phyloP scores from a whole-genome alignment of 92 coral and sea anemone species.

The Nematostella vectensis region DNA sequence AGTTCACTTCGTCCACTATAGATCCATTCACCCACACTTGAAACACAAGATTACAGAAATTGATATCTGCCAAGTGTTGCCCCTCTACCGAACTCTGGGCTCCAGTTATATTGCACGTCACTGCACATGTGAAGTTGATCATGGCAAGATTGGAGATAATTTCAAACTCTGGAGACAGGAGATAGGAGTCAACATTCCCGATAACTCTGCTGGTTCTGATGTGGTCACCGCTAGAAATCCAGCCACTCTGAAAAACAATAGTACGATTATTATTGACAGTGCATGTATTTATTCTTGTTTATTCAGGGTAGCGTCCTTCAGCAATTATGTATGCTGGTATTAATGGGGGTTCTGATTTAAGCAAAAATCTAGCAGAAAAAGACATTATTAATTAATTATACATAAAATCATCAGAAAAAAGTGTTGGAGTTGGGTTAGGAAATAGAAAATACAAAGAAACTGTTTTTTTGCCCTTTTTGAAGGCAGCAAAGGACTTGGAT shows the following conservation, averaged over 20 bases:
- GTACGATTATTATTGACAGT: too few relatives aligned
- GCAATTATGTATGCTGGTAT: neutral
- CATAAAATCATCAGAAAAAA: too few relatives aligned
- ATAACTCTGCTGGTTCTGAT: slow-evolving; percentile 64
- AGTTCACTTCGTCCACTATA: slow-evolving; percentile 43
- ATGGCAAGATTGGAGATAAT: slow-evolving; percentile 44
- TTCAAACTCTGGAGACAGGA: slow-evolving; percentile 33
- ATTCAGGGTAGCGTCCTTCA: neutral
- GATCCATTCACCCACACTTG: slow-evolving; percentile 31
- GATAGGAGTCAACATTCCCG: slow-evolving; percentile 43
- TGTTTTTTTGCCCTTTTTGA: too few relatives aligned
- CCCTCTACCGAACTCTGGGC: slow-evolving; percentile 21
- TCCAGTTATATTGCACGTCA: slow-evolving; percentile 50
- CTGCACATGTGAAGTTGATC: slow-evolving; percentile 56
- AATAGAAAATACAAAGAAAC: too few relatives aligned
- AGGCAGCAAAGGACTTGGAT: too few relatives aligned
- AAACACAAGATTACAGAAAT: slow-evolving; percentile 53
- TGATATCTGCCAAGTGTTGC: slow-evolving; percentile 44
- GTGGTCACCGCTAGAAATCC: slow-evolving; percentile 59
- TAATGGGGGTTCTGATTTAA: too few relatives aligned
- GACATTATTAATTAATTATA: too few relatives aligned
- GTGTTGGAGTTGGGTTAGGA: too few relatives aligned
- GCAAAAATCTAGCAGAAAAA: too few relatives aligned
- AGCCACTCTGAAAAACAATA: slow-evolving; percentile 40
- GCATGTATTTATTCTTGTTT: neutral